Evolutionary conservation across 2,113 vertebrate genomes (phyloP).

Genomic region (Platanista minor): DNA sequence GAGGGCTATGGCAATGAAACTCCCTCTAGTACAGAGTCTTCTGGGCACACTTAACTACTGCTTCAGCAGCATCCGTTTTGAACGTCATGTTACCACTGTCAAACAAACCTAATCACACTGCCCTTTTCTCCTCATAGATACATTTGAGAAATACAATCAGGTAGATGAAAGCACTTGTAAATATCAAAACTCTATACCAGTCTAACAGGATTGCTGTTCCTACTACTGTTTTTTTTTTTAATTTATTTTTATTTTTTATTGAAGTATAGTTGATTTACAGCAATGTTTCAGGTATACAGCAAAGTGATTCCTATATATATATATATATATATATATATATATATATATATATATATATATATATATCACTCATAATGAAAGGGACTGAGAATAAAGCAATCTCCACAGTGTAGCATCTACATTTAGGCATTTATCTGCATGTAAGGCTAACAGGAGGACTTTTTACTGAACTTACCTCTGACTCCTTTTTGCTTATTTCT

Average conservation of each 20-base stretch:
- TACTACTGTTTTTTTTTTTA: background rate
- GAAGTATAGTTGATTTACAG: too few relatives aligned
- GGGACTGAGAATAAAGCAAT: background rate
- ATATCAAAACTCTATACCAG: background rate
- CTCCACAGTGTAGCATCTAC: background rate
- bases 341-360: too few relatives aligned
- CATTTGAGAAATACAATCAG: background rate
- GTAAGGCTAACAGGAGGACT: background rate
- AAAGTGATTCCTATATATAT: too few relatives aligned
- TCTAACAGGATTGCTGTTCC: background rate
- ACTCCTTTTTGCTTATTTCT: background rate
- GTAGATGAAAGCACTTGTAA: background rate
- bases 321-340: too few relatives aligned
- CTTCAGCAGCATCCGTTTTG: background rate
- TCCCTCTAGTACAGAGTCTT: background rate
- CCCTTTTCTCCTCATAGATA: background rate
- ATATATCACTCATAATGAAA: background rate
- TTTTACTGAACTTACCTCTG: background rate
- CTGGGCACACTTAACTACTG: background rate
- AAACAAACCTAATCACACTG: background rate
- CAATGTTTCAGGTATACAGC: too few relatives aligned
- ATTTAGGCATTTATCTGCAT: background rate
- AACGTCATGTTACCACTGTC: background rate
- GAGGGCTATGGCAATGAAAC: rapidly evolving
- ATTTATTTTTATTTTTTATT: too few relatives aligned